Percentiles rank a stretch among this genome's conserved stretches.
Conservation (phyloP, 2,888 invertebrate genomes). For the Conchocele bisecta region DNA sequence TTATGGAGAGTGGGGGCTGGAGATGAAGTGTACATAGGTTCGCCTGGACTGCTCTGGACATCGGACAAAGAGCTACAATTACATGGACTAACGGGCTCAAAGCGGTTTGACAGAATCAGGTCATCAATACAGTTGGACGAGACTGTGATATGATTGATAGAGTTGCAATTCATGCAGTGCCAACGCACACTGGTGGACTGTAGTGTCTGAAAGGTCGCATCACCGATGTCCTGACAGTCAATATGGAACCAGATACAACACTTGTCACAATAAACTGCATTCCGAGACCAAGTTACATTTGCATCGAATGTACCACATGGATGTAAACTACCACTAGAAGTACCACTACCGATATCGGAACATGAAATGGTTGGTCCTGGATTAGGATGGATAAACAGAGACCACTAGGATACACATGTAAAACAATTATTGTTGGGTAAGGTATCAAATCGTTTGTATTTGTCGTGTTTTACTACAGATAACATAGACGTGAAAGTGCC, state of each 20-base stretch:
- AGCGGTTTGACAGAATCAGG: conserved; percentile 3
- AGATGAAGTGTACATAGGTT: conserved; percentile 2
- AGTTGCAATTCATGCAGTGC: conserved; percentile 8
- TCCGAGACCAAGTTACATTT: conserved; percentile 1
- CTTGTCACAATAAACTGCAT: conserved; percentile 1
- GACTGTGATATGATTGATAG: conserved; percentile 4
- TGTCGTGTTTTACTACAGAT: not conserved
- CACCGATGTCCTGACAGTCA: not conserved
- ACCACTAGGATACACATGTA: not conserved
- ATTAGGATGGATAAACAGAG: not conserved
- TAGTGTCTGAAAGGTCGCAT: not conserved
- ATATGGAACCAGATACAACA: not conserved
- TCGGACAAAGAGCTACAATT: not conserved
- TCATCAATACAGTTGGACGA: conserved; percentile 1
- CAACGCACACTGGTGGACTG: conserved; percentile 2
- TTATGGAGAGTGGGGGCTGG: not conserved
- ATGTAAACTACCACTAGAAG: not conserved
- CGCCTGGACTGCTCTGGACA: not conserved
- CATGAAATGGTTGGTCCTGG: not conserved
- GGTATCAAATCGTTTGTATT: not conserved
- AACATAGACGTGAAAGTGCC: not conserved
- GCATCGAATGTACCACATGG: not conserved
- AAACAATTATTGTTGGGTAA: not conserved
- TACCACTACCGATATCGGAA: not conserved
- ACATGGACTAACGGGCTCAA: not conserved